These are phyloP conservation scores for Drosophila mettleri DNA, from an alignment of 2,888 invertebrate genomes.

Conservation along the genomic window DNA sequence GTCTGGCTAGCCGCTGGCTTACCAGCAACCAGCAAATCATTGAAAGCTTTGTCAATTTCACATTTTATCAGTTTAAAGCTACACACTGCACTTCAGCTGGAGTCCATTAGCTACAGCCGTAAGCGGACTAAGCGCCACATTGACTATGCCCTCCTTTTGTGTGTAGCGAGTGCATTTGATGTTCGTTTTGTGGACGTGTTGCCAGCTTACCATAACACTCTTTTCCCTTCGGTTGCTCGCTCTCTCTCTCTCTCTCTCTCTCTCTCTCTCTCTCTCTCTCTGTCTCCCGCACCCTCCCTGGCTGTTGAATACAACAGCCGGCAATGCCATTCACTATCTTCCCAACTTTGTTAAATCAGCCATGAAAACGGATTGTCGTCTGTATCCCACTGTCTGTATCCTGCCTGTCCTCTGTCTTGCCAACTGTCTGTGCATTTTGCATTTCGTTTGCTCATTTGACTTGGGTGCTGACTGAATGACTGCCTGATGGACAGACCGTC, in stretches of 20 bases:
- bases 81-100: neutral
- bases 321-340: constrained; percentile 50
- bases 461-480: constrained; percentile 63
- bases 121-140: too few relatives aligned
- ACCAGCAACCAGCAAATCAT: constrained; percentile 56
- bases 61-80: constrained; percentile 47
- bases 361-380: constrained; percentile 78
- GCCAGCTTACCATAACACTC: neutral
- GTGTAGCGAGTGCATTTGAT: neutral
- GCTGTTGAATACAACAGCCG: constrained; percentile 43
- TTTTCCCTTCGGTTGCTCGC: neutral
- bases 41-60: constrained; percentile 63
- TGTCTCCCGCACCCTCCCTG: neutral
- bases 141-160: neutral
- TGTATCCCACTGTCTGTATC: constrained; percentile 29
- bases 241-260: neutral
- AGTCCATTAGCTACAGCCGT: constrained; percentile 19
- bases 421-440: constrained; percentile 64
- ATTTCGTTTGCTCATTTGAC: constrained; percentile 75
- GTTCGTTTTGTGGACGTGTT: neutral
- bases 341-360: constrained; percentile 77
- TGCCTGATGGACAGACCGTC: constrained; percentile 39
- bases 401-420: constrained; percentile 15
- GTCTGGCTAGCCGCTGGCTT: constrained; percentile 34
- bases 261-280: neutral